Evolutionary conservation across 2,113 vertebrate species (phyloP), one percentile per base, ranked within the genome.

Genomic region (Chloropsis hardwickii): DNA sequence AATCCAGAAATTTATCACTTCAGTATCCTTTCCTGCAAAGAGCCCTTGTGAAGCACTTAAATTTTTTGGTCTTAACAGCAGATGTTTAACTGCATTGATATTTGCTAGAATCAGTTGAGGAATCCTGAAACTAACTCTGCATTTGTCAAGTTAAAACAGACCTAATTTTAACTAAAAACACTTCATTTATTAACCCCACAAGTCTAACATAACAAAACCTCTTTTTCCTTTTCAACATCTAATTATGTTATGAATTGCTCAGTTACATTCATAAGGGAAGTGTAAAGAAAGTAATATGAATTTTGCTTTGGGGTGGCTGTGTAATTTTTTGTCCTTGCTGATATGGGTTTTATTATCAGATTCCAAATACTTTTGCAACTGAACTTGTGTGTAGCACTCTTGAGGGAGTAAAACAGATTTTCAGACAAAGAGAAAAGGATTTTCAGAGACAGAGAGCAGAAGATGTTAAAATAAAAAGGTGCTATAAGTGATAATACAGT

Each of bases 81-180:
- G 27, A 40, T 16, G 56, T 86, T 61, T 81, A 2, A 25, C 29
- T 60, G 11, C 2, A 19, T 3, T 0, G 0, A 7, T 71, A 5
- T 54, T 88, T 64, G 48, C 11, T 53, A 17, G 51, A 61, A 25
- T 0, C 0, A 74, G 53, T 2, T 61, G 29, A 77, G 17, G 50
- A 92, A 86, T 69, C 10, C 42, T 81, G 64, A 89, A 81, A 54
- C 6, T 9, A 70, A 28, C 28, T 69, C 42, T 89, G 21, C 8
- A 17, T 86, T 92, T 6, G 1, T 23, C 48, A 62, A 70, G 18
- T 29, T 72, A 69, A 69, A 88, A 19, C 2, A 73, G 48, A 64
- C 6, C 14, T 22, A 42, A 62, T 58, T 31, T 62, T 31, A 64
- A 50, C 4, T 18, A 44, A 39, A 81, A 81, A 62, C 39, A 5